phyloP scores from a whole-genome alignment of 1,140 invertebrate genomes.

The Portunus trituberculatus region DNA sequence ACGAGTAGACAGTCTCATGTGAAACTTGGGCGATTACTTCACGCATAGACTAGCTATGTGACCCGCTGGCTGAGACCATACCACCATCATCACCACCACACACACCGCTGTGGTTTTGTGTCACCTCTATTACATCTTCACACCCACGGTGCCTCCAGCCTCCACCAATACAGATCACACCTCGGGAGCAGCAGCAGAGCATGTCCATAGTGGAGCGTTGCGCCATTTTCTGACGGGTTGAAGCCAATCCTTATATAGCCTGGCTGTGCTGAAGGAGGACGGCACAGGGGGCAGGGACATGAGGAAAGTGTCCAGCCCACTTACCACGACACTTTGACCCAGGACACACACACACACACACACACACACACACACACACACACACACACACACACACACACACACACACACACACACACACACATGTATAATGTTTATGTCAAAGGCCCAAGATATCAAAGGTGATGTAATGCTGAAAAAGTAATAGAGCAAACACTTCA shows the following conservation, averaged over 20 bases:
- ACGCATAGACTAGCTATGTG: no score
- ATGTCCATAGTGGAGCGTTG: not conserved
- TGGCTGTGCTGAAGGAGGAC: not conserved
- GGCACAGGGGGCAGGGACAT: not conserved
- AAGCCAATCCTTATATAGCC: not conserved
- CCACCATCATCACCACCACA: no score
- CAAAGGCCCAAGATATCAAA: no score
- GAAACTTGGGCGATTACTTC: no score
- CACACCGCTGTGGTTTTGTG: not conserved
- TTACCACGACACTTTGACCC: not conserved
- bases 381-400: no score
- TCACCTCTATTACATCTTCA: not conserved
- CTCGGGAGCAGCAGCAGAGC: not conserved
- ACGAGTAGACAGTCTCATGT: no score
- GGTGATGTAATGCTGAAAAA: no score
- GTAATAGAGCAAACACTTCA: no score
- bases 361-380: slow-evolving; percentile 16
- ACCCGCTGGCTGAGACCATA: no score
- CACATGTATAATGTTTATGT: no score
- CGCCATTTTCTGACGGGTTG: not conserved
- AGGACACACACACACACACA: not conserved
- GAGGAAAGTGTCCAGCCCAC: not conserved
- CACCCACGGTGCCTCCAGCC: not conserved
- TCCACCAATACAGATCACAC: not conserved
- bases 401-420: no score